These are phyloP conservation scores for Leucoptera coffeella DNA, from an alignment of 2,888 invertebrate genomes.

Conservation along the genomic window DNA sequence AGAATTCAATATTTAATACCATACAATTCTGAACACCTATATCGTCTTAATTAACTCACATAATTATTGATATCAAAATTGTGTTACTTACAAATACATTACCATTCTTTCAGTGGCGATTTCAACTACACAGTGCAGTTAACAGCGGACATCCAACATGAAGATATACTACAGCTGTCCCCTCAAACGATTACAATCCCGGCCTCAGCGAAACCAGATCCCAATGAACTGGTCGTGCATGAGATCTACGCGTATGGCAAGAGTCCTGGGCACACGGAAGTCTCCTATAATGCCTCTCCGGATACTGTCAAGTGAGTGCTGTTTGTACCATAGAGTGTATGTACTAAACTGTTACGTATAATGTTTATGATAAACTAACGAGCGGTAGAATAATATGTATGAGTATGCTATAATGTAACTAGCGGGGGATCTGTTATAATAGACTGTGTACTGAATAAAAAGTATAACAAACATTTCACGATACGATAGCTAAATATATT, in stretches of 20 bases:
- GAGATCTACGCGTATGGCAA: conserved; percentile 54
- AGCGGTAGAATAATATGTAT: no score
- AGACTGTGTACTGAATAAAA: no score
- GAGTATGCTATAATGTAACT: no score
- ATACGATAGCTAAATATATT: no score
- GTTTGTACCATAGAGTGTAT: no score
- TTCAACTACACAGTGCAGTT: conserved; percentile 36
- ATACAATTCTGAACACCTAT: no score
- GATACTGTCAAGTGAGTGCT: no score
- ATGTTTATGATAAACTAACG: no score
- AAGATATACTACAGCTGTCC: conserved; percentile 53
- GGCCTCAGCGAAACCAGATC: conserved; percentile 19
- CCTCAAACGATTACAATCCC: conserved; percentile 38
- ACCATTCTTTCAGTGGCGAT: conserved; percentile 25
- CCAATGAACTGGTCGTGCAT: conserved; percentile 24
- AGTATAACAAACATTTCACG: no score
- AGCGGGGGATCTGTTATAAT: no score
- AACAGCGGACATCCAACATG: conserved; percentile 56
- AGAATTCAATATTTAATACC: background rate
- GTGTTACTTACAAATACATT: conserved; percentile 1
- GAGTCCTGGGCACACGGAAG: conserved; percentile 61
- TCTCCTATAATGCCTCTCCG: conserved; percentile 56
- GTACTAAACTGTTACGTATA: no score
- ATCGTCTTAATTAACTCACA: background rate
- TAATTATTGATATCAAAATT: background rate